Evolutionary conservation across 2,113 vertebrate species (phyloP).

Genomic region (Rhinoptilus africanus): DNA sequence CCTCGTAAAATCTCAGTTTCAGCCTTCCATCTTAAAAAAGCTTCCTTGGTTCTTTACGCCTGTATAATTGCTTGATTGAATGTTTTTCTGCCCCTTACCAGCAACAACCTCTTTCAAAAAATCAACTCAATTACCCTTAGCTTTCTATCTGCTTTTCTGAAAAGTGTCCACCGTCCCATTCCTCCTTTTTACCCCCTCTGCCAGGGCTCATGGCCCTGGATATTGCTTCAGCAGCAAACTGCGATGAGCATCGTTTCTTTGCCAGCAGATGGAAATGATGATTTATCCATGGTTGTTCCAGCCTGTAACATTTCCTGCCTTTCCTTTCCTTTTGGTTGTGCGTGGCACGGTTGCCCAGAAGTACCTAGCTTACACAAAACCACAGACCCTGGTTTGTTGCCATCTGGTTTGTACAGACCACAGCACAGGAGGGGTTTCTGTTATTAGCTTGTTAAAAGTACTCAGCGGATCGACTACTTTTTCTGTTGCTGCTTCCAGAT

Average conservation of each 20-base stretch:
- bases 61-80: not conserved
- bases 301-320: not conserved
- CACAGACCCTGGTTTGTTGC: not conserved
- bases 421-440: not conserved
- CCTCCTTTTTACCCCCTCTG: not conserved
- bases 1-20: not conserved
- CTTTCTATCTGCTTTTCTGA: not conserved
- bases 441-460: not conserved
- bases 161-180: not conserved
- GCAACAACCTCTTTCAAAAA: not conserved
- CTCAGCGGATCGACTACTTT: not conserved
- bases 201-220: not conserved
- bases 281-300: not conserved
- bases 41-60: not conserved
- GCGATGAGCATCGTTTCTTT: fast-evolving
- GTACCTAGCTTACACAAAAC: not conserved
- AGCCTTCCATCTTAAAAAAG: not conserved
- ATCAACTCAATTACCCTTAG: not conserved
- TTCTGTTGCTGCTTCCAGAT: not conserved
- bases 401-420: not conserved
- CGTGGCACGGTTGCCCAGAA: not conserved
- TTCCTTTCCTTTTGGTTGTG: not conserved
- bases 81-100: not conserved
- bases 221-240: not conserved
- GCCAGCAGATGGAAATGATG: not conserved